phyloP scores from a whole-genome alignment of 2,113 vertebrate species.

The Phylloscopus trochiloides region DNA sequence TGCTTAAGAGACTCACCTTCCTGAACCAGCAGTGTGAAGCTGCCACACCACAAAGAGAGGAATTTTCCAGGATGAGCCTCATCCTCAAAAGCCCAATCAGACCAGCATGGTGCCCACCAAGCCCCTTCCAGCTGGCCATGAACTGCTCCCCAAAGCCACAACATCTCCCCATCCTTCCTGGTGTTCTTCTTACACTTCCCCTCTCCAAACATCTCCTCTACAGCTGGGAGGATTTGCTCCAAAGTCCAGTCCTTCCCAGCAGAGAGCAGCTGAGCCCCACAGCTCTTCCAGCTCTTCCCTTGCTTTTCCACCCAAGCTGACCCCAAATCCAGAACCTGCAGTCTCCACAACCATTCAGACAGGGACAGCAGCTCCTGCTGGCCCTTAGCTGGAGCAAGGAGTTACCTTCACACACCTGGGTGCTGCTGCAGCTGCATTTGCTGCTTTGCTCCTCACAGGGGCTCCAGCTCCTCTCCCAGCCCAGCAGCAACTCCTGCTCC shows the following conservation, averaged over 20 bases:
- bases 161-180: neutral
- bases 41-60: neutral
- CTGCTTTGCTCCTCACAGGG: neutral
- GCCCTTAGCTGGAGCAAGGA: neutral
- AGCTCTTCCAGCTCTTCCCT: neutral
- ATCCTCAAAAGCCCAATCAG: neutral
- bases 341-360: neutral
- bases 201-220: neutral
- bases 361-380: neutral
- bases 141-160: neutral
- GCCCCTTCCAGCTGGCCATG: neutral
- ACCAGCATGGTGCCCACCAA: neutral
- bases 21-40: neutral
- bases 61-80: neutral
- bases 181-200: neutral
- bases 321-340: neutral
- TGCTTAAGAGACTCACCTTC: neutral
- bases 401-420: neutral
- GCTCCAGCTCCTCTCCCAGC: neutral
- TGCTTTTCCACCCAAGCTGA: neutral
- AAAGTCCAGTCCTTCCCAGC: neutral
- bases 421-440: neutral
- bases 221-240: neutral
- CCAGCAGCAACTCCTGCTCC: neutral
- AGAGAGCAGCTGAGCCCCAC: neutral